phyloP scores from a whole-genome alignment of 2,797 vertebrate species.

The Darevskia nairensis region DNA sequence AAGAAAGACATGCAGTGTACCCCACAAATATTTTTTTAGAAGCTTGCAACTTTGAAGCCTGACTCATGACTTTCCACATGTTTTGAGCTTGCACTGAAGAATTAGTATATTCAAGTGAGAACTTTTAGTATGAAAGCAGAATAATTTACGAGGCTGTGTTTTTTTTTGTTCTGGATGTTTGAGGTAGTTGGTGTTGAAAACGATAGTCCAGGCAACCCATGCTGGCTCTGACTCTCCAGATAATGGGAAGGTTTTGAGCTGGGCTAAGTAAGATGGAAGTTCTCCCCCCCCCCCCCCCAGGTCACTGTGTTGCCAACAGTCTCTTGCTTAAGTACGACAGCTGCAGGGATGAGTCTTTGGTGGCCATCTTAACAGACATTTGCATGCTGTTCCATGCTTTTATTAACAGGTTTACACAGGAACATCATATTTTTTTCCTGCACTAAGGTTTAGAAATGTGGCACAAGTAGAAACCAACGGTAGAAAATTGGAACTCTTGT shows the following conservation, averaged over 20 bases:
- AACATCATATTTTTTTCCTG: not conserved
- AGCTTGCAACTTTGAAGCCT: constrained; percentile 1
- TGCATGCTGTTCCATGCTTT: not conserved
- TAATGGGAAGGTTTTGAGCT: not conserved
- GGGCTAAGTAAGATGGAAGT: not conserved
- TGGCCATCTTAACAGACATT: not conserved
- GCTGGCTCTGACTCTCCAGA: not conserved
- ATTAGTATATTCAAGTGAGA: not conserved
- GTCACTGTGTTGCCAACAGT: not conserved
- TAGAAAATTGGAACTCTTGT: not conserved
- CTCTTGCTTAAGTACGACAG: not conserved
- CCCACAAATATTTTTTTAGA: constrained; percentile 18
- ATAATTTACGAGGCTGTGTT: not conserved
- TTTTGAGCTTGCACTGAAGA: not conserved
- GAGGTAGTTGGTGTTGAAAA: not conserved
- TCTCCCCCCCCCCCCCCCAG: no score
- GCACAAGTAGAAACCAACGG: not conserved
- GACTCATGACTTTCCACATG: constrained; percentile 2
- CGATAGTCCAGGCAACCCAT: not conserved
- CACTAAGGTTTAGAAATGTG: not conserved
- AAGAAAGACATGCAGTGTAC: not conserved
- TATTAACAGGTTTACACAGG: not conserved
- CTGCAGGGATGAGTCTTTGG: not conserved
- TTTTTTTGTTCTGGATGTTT: not conserved
- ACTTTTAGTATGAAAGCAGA: not conserved